Evolutionary conservation across 2,888 invertebrate species (phyloP), one percentile per base, ranked within the genome.

Genomic region (Stenchaetothrips biformis): DNA sequence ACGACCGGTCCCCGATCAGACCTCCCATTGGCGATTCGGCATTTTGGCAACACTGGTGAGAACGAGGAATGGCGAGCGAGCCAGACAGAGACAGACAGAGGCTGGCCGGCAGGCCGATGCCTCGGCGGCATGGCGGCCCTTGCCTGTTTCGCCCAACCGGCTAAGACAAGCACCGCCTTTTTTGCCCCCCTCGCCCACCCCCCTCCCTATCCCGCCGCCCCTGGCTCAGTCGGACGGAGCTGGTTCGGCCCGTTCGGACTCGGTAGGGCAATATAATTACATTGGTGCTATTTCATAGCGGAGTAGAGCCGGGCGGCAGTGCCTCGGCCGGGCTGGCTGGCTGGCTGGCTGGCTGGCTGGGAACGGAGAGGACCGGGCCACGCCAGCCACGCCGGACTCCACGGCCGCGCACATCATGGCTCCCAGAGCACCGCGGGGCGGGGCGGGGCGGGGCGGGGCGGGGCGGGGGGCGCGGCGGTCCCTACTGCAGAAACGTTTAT

Each of bases 261-360:
- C 53, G 18, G 59, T 25, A 74, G 67, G 67, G 67, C 67, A 74
- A 21, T 74, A 74, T 74, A 74, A 74, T 74, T 74, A 74, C 67
- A 74, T 74, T 67, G 67, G 67, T 67, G 67, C 67, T 74, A 74
- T 74, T 74, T 74, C 67, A 74, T 74, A 74, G 67, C n/a, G 53
- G 53, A 53, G 53, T 53, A 25, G 21, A 11, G 67, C 25, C 67
- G 9, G 11, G 67, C 67, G 9, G 67, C 67, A 7, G 7, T 21
- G 9, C 67, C 67, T 18, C 53, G 53, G 16, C 53, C 53, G 13
- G 18, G 53, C 53, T 13, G 53, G 53, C 53, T 18, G 53, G 53
- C 13, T 13, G 53, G 53, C 53, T 16, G 53, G 53, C 53, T 16
- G 53, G 53, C 53, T 53, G 13, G 53, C 53, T 53, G 53, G 53